Conservation (phyloP, 2,113 vertebrate species). For the Zosterops hypoxanthus region DNA sequence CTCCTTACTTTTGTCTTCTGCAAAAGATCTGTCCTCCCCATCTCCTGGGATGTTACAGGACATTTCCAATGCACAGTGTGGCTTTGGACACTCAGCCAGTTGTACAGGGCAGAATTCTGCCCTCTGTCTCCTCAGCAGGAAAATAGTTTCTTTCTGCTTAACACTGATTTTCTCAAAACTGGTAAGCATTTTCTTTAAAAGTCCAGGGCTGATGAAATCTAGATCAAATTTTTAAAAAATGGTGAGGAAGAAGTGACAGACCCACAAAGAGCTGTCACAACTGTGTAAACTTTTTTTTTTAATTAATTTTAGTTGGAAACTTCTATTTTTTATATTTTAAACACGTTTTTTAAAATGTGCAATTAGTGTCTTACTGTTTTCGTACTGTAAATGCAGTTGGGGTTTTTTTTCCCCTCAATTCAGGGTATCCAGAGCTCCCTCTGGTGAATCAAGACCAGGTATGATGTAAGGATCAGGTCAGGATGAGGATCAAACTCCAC, state of each 20-base stretch:
- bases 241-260: neutral
- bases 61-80: no score
- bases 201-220: neutral
- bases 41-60: no score
- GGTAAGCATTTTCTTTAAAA: neutral
- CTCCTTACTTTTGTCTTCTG: no score
- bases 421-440: neutral
- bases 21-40: no score
- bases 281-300: neutral
- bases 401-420: fast-evolving
- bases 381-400: neutral
- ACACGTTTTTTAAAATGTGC: no score
- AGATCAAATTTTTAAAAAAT: neutral
- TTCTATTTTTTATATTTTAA: neutral
- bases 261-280: neutral
- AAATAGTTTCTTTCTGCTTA: neutral
- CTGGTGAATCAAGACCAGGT: neutral
- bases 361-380: neutral
- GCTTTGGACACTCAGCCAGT: no score
- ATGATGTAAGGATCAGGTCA: neutral
- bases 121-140: no score
- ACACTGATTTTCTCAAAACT: neutral
- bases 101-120: no score
- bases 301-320: neutral
- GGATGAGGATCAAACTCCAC: neutral